Base-by-base conservation (phyloP, 2,113 vertebrate species). In the Calonectris borealis region DNA sequence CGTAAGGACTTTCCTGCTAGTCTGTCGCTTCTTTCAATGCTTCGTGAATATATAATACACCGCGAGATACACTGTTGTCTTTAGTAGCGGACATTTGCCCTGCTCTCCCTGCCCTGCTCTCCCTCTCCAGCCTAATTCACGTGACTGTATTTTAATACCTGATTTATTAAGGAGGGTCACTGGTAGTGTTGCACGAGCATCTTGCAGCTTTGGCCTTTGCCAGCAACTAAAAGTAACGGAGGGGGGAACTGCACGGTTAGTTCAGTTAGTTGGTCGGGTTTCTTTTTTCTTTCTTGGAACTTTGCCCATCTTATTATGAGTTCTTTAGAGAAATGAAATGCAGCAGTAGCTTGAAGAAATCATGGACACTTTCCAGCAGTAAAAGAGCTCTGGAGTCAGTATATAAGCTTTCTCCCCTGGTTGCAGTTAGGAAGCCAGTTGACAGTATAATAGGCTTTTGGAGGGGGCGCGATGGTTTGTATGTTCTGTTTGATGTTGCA, bases 401-500 rank as follows among this genome's bases (percentile, higher is more conserved):
- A 73, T 97, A 90, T 98, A 96, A 98, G 97, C 95, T 88, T 95
- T 95, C 92, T 98, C 97, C 97, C 97, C 96, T 97, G 97, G 94
- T 71, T 98, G 95, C 97, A 97, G 97, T 98, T 98, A 98, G 95
- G 97, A 95, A 98, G 94, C 44, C 94, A 92, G 97, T 96, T 98
- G 98, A 97, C 98, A 97, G 98, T 93, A 83, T 97, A 98, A 98
- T 98, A 93, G 95, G 96, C 94, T 97, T 98, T 97, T 93, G 97
- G 96, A 98, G 92, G 96, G 96, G 97, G 89, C 46, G 68, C 83
- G 57, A 25, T 97, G 95, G 97, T 97, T 98, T 97, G 93, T 98
- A 31, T 96, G 98, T 97, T 98, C 97, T 97, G 97, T 98, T 98
- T 98, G 98, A 98, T 98, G 98, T 98, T 98, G 96, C 96, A 98